These are phyloP conservation scores for Brachionus calyciflorus DNA, from an alignment of 1,140 invertebrate species.

Conservation along the genomic window DNA sequence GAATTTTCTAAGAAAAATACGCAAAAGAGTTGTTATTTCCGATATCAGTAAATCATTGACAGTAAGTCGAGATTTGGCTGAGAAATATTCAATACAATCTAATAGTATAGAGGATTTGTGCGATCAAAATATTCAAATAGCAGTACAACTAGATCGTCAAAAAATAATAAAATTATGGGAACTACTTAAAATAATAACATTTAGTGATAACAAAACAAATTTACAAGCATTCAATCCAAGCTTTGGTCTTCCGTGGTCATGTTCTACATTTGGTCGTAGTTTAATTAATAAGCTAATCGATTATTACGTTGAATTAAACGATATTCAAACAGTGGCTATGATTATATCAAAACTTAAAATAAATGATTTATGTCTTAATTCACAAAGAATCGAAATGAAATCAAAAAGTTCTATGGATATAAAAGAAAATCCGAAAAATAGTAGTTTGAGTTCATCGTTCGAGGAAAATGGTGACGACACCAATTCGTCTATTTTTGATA, in stretches of 20 bases:
- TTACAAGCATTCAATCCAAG: not conserved
- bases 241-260: constrained; percentile 3
- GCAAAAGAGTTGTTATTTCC: not conserved
- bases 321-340: constrained; percentile 21
- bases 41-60: not conserved
- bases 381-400: not conserved
- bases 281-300: constrained; percentile 29
- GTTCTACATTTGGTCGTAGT: constrained; percentile 7
- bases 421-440: not conserved
- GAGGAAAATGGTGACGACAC: not conserved
- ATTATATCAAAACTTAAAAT: constrained; percentile 21
- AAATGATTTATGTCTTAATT: not conserved
- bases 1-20: not conserved
- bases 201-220: not conserved
- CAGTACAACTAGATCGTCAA: not conserved
- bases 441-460: not conserved
- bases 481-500: constrained; percentile 17
- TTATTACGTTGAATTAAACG: not conserved
- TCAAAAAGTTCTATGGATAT: not conserved
- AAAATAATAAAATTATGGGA: constrained; percentile 31
- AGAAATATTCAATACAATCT: constrained; percentile 12
- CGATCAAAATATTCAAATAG: constrained; percentile 34
- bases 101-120: not conserved
- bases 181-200: constrained; percentile 11
- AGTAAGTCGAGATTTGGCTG: not conserved